These are phyloP conservation scores for Megatriorchis doriae DNA, from an alignment of 2,113 vertebrate genomes.

Conservation along the genomic window DNA sequence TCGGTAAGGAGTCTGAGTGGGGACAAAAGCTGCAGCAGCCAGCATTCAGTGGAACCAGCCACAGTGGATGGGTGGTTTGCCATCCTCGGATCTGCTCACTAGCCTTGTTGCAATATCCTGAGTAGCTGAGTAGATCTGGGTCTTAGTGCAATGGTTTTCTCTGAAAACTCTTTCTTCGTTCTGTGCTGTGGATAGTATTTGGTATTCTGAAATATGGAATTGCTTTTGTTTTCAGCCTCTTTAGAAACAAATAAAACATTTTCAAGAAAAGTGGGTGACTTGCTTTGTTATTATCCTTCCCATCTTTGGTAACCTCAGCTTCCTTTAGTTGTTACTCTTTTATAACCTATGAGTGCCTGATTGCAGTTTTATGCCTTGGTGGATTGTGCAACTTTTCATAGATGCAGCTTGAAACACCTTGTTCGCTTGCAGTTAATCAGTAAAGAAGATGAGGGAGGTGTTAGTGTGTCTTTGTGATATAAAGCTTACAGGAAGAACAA, in stretches of 20 bases:
- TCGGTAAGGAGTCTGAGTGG: background rate
- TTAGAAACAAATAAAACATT: constrained; percentile 69
- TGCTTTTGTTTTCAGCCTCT: constrained; percentile 36
- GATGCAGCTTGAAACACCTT: background rate
- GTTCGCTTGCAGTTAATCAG: background rate
- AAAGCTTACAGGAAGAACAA: background rate
- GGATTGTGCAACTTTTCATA: background rate
- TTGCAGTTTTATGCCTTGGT: background rate
- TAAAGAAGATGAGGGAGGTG: background rate
- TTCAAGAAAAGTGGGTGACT: background rate
- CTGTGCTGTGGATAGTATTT: constrained; percentile 8
- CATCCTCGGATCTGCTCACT: background rate
- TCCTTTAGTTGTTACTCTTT: background rate
- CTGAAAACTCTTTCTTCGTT: background rate
- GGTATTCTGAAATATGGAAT: constrained; percentile 32
- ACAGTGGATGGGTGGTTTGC: background rate
- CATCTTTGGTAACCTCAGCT: rapidly evolving
- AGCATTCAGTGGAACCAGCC: background rate
- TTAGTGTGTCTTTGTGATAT: background rate
- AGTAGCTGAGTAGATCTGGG: background rate
- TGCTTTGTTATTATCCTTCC: background rate
- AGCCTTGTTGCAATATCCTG: background rate
- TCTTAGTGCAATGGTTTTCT: constrained; percentile 29
- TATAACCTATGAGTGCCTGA: background rate
- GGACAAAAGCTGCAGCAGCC: background rate